Evolutionary conservation across 2,888 invertebrate genomes (phyloP).

Genomic region (Prosopocoilus inquinatus): DNA sequence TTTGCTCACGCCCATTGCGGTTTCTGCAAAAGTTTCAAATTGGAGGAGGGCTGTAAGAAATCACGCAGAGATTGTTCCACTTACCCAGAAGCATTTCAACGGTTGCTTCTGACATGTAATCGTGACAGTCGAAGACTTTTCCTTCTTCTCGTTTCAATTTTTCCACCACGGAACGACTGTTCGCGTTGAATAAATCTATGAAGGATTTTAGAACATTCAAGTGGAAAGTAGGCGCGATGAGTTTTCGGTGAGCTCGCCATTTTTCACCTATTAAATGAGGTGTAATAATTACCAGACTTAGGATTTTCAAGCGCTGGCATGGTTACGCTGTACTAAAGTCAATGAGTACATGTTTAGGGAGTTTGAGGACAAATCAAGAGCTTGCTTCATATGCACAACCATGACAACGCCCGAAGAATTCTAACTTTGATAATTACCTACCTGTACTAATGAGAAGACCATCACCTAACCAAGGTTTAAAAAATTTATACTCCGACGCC

Average conservation of each 20-base stretch:
- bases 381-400: no score
- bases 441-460: slow-evolving; percentile 80
- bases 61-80: not conserved
- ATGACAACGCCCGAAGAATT: no score
- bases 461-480: slow-evolving; percentile 81
- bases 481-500: slow-evolving; percentile 74
- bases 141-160: slow-evolving; percentile 69
- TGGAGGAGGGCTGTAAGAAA: not conserved
- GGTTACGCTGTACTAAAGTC: no score
- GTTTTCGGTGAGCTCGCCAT: slow-evolving; percentile 82
- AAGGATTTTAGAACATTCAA: slow-evolving; percentile 84
- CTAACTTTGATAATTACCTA: no score
- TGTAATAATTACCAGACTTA: no score
- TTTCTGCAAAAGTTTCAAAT: slow-evolving; percentile 57
- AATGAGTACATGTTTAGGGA: no score
- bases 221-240: slow-evolving; percentile 87
- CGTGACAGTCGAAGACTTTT: slow-evolving; percentile 75
- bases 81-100: slow-evolving; percentile 75
- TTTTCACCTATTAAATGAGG: slow-evolving; percentile 61
- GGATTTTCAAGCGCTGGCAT: no score
- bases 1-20: slow-evolving; percentile 86
- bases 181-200: slow-evolving; percentile 81
- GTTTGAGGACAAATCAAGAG: no score
- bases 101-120: slow-evolving; percentile 83
- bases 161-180: slow-evolving; percentile 71